These are phyloP conservation scores for Lepidostoma basale DNA, from an alignment of 1,140 invertebrate species.

Conservation along the genomic window DNA sequence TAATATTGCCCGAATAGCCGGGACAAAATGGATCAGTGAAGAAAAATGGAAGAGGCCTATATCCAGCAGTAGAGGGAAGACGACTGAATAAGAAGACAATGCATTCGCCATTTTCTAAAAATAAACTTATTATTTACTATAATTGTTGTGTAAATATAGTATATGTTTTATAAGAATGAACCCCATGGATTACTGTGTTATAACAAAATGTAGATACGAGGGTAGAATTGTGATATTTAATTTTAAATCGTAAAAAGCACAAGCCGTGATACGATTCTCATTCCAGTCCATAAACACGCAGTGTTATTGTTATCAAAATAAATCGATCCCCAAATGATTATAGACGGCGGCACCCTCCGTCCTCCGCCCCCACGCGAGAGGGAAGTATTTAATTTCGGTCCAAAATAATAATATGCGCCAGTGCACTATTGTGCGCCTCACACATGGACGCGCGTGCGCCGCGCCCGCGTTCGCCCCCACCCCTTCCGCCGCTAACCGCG, in stretches of 20 bases:
- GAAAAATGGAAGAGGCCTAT: no score
- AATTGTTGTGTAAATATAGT: no score
- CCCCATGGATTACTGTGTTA: no score
- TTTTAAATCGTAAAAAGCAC: conserved; percentile 16
- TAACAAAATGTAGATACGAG: no score
- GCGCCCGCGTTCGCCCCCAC: not conserved
- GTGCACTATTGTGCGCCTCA: conserved; percentile 41
- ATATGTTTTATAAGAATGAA: no score
- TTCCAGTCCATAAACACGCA: conserved; percentile 21
- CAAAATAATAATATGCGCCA: conserved; percentile 45
- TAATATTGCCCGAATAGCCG: no score
- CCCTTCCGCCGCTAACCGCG: conserved; percentile 6
- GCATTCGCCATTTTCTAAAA: no score
- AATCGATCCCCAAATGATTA: conserved; percentile 32
- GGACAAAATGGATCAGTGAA: no score
- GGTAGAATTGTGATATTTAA: not conserved
- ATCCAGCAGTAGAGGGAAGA: no score
- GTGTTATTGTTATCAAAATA: conserved; percentile 29
- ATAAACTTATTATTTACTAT: no score
- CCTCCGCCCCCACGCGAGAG: not conserved
- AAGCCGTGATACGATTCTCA: not conserved
- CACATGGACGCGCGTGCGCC: conserved; percentile 37
- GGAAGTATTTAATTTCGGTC: conserved; percentile 43
- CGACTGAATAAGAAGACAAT: no score
- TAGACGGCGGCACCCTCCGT: conserved; percentile 9